Evolutionary conservation across 2,797 vertebrate species (phyloP).

Genomic region (Betta splendens): DNA sequence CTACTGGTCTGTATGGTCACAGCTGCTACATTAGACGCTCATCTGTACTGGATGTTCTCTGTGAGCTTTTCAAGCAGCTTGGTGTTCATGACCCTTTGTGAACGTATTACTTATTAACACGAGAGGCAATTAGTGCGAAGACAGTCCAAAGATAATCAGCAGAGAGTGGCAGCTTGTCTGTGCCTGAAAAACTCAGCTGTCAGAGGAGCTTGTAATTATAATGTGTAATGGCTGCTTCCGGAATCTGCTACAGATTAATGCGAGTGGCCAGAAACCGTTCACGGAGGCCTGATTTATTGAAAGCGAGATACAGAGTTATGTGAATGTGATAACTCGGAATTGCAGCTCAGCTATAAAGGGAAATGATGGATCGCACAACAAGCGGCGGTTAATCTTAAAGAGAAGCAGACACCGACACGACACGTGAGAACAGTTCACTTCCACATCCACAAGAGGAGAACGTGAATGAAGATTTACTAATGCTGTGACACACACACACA

Average conservation of each 20-base stretch:
- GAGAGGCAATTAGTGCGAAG: not conserved
- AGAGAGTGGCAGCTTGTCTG: not conserved
- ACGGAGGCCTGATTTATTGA: constrained; percentile 45
- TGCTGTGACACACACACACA: constrained; percentile 15
- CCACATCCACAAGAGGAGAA: constrained; percentile 41
- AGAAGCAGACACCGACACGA: constrained; percentile 53
- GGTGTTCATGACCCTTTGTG: not conserved
- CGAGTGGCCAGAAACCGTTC: constrained; percentile 36
- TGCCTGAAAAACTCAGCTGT: constrained; percentile 10
- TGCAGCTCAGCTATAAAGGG: constrained; percentile 38
- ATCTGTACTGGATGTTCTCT: too few relatives aligned
- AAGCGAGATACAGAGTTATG: constrained; percentile 51
- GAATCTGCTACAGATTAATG: constrained; percentile 46
- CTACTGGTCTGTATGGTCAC: too few relatives aligned
- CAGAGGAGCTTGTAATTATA: constrained; percentile 15
- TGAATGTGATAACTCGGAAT: constrained; percentile 51
- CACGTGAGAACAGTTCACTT: constrained; percentile 61
- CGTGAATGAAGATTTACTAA: constrained; percentile 34
- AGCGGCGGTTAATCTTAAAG: constrained; percentile 42
- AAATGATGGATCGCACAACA: constrained; percentile 33
- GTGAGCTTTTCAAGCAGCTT: too few relatives aligned
- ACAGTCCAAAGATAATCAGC: not conserved
- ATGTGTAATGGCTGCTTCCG: constrained; percentile 3
- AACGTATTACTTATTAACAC: constrained; percentile 1
- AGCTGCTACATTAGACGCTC: too few relatives aligned